phyloP scores from a whole-genome alignment of 2,113 vertebrate genomes.

The Orthonyx spaldingii region DNA sequence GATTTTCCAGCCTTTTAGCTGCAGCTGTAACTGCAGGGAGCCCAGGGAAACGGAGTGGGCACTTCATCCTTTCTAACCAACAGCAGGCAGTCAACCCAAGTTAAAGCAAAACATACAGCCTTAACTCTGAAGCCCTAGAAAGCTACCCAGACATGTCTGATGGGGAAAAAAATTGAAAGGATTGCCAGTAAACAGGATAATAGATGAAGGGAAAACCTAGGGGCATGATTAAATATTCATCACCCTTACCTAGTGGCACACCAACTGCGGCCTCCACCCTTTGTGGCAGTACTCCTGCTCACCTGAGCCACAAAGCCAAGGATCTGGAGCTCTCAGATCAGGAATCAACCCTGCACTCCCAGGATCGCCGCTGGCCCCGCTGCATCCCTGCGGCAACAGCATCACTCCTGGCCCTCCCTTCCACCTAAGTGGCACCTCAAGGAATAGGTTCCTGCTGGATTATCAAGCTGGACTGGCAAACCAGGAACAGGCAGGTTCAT shows the following conservation, averaged over 20 bases:
- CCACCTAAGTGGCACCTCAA: neutral
- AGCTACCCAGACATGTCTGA: neutral
- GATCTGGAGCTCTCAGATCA: accelerated
- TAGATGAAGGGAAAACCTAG: neutral
- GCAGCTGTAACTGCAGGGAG: neutral
- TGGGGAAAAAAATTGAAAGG: neutral
- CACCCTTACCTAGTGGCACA: neutral
- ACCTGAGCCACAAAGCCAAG: neutral
- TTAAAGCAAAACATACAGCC: neutral
- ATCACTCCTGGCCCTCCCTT: neutral
- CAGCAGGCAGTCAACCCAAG: neutral
- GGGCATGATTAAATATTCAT: neutral
- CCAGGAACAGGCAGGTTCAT: neutral
- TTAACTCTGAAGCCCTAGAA: neutral
- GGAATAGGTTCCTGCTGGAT: slow-evolving; percentile 28
- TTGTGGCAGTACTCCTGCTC: accelerated
- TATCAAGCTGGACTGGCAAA: slow-evolving; percentile 42
- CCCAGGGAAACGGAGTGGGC: neutral
- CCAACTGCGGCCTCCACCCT: neutral
- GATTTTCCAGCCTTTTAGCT: neutral
- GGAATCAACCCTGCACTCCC: accelerated
- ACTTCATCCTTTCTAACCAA: neutral
- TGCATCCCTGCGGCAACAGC: accelerated
- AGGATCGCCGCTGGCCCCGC: accelerated
- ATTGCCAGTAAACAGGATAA: neutral